Percentiles rank a stretch among this genome's conserved stretches.
Evolutionary conservation across 2,797 vertebrate species (phyloP).

Genomic region (Melanotaenia trifasciata): DNA sequence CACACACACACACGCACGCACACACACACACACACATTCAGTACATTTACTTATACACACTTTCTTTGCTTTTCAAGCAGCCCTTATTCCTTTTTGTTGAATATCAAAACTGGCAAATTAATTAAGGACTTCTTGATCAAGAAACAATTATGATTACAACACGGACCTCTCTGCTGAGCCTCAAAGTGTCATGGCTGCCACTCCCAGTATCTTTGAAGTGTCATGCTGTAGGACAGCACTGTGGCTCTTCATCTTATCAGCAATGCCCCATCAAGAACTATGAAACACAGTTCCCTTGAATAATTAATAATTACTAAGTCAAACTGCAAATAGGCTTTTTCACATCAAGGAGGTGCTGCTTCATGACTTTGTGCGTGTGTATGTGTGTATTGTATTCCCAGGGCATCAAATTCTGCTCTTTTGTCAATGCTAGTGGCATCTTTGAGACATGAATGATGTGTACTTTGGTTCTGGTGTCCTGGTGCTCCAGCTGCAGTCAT

Average conservation of each 20-base stretch:
- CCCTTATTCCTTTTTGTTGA: slow-evolving; percentile 60
- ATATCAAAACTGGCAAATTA: slow-evolving; percentile 82
- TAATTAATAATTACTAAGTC: slow-evolving; percentile 76
- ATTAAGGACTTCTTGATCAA: slow-evolving; percentile 83
- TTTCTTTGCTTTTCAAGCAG: slow-evolving; percentile 48
- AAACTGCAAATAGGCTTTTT: slow-evolving; percentile 56
- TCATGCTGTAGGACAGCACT: slow-evolving; percentile 61
- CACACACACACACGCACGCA: too few species aligned
- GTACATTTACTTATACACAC: slow-evolving; percentile 27
- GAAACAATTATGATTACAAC: slow-evolving; percentile 80
- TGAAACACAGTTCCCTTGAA: slow-evolving; percentile 49
- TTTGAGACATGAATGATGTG: not conserved
- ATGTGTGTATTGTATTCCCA: not conserved
- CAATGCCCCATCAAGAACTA: slow-evolving; percentile 64
- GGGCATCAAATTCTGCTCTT: not conserved
- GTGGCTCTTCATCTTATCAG: slow-evolving; percentile 67
- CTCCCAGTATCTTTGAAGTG: slow-evolving; percentile 74
- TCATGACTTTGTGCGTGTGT: slow-evolving; percentile 47
- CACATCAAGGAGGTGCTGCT: slow-evolving; percentile 59
- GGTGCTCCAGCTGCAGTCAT: not conserved
- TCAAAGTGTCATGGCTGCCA: slow-evolving; percentile 72
- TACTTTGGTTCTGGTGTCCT: not conserved
- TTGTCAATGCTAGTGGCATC: not conserved
- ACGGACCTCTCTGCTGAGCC: slow-evolving; percentile 64
- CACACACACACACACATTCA: slow-evolving; percentile 2